A percentile compares a stretch with the other conserved stretches of the same genome.
Conservation (phyloP, 2,113 vertebrate species). For the Harpagus bidentatus region DNA sequence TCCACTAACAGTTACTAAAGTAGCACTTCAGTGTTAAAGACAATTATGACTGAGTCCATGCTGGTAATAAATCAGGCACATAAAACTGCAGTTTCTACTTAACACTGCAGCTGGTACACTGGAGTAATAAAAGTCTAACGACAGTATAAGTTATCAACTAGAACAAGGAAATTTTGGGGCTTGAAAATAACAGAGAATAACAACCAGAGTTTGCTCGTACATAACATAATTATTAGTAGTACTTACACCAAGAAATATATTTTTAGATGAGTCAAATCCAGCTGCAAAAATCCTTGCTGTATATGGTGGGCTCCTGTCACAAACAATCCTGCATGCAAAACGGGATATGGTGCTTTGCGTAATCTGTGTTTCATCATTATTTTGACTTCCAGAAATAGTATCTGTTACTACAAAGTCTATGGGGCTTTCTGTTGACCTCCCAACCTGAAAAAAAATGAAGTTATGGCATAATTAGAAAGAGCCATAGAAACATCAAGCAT, state of each 20-base stretch:
- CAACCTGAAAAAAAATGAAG: conserved; percentile 78
- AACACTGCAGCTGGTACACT: not conserved
- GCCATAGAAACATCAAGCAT: not conserved
- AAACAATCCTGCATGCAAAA: conserved; percentile 95
- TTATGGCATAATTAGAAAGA: not conserved
- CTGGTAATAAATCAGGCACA: not conserved
- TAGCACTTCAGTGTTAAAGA: not conserved
- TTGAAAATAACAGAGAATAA: not conserved
- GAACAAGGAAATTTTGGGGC: not conserved
- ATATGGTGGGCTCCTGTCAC: conserved; percentile 87
- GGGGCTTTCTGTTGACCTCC: conserved; percentile 95
- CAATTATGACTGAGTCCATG: not conserved
- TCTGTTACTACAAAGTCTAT: conserved; percentile 99
- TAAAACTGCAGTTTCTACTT: not conserved
- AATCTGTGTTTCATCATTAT: conserved; percentile 88
- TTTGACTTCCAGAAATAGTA: conserved; percentile 89
- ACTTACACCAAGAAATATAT: conserved; percentile 98
- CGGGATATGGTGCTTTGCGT: conserved; percentile 98
- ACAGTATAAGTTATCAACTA: not conserved
- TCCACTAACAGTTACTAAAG: not conserved
- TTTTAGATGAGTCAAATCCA: conserved; percentile 97
- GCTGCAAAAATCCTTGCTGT: conserved; percentile 95
- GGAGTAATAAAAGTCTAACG: not conserved
- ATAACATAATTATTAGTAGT: not conserved
- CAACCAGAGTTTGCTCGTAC: not conserved